Evolutionary conservation across 2,113 vertebrate genomes (phyloP).

Genomic region (Caretta caretta): DNA sequence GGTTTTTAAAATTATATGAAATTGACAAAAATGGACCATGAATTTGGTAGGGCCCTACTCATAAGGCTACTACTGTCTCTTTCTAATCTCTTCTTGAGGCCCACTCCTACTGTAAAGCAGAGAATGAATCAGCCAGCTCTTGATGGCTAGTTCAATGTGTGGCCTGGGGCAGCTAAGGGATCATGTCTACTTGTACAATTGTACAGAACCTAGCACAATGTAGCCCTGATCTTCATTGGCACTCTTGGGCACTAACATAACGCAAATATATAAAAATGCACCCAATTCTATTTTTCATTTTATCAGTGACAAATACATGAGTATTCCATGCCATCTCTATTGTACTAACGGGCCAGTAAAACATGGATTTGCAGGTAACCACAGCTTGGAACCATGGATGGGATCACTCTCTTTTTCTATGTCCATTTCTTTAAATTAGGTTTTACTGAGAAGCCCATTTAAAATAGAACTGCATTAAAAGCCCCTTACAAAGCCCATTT

Average conservation of each 20-base stretch:
- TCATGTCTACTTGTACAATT: neutral
- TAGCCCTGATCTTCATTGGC: neutral
- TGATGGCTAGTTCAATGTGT: neutral
- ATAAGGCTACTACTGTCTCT: neutral
- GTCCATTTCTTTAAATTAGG: fast-evolving
- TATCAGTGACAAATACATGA: neutral
- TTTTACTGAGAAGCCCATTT: neutral
- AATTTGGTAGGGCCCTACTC: neutral
- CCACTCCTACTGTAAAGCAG: neutral
- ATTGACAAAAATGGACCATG: too few relatives aligned
- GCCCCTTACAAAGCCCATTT: neutral
- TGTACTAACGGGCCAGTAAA: neutral
- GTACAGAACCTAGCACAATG: neutral
- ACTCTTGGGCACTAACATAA: neutral
- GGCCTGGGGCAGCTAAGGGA: neutral
- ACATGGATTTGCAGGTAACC: neutral
- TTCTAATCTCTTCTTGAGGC: neutral
- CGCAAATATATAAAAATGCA: neutral
- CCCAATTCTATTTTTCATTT: neutral
- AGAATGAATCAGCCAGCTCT: neutral
- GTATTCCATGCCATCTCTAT: neutral
- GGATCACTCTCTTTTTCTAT: neutral
- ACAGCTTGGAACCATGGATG: neutral
- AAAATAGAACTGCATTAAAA: neutral
- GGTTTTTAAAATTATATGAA: too few relatives aligned